Evolutionary conservation across 2,113 vertebrate species (phyloP), one percentile per base, ranked within the genome.

Genomic region (Penelope pileata): DNA sequence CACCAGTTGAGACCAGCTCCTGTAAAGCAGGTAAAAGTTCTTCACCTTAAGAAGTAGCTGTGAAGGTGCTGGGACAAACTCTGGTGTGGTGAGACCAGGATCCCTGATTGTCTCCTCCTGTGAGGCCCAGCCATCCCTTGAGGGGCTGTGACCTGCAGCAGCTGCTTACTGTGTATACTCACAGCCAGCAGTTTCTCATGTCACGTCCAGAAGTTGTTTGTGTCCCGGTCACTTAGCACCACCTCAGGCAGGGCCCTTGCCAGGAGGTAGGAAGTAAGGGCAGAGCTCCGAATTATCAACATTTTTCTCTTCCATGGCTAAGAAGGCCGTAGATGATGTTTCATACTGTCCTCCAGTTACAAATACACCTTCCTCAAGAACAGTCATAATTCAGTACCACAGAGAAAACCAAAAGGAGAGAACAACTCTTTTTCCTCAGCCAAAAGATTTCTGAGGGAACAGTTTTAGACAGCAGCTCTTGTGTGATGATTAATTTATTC

Each of bases 161-260:
- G 42, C 32, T 69, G 50, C 36, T 70, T 36, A 50, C 14, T 10
- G 18, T 22, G 17, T 54, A 12, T 24, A 9, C 34, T 48, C 60
- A 47, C 38, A 76, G 29, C 5, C n/a, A 48, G 51, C 6, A 70
- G 6, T 40, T 85, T 59, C 24, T 81, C 29, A 16, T 26, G 47
- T 64, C 5, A 1, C 14, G 7, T 64, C n/a, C 56, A 36, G n/a
- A 24, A 64, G 50, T 59, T 51, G 38, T 1, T 0, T 0, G 1
- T 16, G 19, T 36, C 70, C 45, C 54, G 21, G 21, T 53, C 15
- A 3, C 0, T 42, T n/a, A 29, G 4, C 22, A 32, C 4, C 51
- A 54, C 34, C 36, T 38, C 15, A 10, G 23, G 59, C 16, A 12
- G 11, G 24, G 5, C 8, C n/a, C 26, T 5, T 1, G 26, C 45